phyloP scores from a whole-genome alignment of 2,113 vertebrate genomes.

The Rissa tridactyla region DNA sequence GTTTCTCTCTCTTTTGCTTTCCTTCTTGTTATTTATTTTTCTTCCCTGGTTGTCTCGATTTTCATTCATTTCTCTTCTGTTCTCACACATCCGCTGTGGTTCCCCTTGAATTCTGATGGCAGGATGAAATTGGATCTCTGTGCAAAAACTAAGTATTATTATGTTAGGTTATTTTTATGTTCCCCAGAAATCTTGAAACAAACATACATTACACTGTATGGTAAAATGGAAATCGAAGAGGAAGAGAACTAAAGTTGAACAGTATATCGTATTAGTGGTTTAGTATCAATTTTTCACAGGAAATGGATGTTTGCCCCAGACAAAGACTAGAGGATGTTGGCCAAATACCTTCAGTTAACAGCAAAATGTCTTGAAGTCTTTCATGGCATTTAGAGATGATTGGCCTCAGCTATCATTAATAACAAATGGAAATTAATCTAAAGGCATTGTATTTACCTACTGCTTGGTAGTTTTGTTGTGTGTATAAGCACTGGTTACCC shows the following conservation, averaged over 20 bases:
- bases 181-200: neutral
- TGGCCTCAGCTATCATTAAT: neutral
- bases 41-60: neutral
- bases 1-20: constrained; percentile 17
- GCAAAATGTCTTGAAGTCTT: neutral
- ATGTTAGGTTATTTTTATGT: constrained; percentile 5
- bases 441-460: neutral
- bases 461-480: neutral
- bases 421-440: neutral
- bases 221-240: neutral
- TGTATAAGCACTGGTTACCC: neutral
- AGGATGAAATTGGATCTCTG: constrained; percentile 6
- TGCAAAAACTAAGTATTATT: neutral
- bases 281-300: neutral
- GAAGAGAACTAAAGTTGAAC: neutral
- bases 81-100: neutral
- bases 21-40: constrained; percentile 36
- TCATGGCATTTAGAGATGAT: neutral
- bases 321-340: neutral
- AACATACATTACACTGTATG: neutral
- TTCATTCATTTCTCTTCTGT: constrained; percentile 6
- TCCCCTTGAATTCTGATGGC: neutral
- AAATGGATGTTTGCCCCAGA: neutral
- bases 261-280: neutral
- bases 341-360: neutral